phyloP scores from a whole-genome alignment of 2,888 invertebrate genomes.

The Geophilus truncorum region DNA sequence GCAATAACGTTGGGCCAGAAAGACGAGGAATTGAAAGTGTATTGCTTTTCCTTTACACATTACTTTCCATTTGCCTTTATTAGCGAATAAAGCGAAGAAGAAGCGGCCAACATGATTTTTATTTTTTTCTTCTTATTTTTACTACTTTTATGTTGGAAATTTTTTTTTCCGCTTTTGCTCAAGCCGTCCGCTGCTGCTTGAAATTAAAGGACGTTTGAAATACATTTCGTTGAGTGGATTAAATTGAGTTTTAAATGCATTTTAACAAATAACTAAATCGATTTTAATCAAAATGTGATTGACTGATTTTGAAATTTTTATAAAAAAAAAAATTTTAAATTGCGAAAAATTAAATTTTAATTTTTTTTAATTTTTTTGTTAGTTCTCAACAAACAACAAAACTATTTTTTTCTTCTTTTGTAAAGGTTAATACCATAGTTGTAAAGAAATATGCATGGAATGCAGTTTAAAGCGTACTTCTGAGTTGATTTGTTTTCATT shows the following conservation, averaged over 20 bases:
- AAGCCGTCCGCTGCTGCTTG: too few relatives aligned
- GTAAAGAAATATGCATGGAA: not conserved
- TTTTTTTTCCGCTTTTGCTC: not conserved
- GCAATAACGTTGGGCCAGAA: constrained; percentile 27
- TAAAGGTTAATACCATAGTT: not conserved
- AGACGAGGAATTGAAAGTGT: constrained; percentile 33
- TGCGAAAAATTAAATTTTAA: too few relatives aligned
- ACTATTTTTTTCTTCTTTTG: not conserved
- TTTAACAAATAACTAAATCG: too few relatives aligned
- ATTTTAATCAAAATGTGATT: too few relatives aligned
- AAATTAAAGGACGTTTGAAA: too few relatives aligned
- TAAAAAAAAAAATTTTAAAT: too few relatives aligned
- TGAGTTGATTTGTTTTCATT: not conserved
- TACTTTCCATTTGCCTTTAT: constrained; percentile 34
- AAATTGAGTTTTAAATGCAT: too few relatives aligned
- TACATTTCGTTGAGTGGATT: too few relatives aligned
- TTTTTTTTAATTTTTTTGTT: not conserved
- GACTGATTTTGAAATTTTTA: too few relatives aligned
- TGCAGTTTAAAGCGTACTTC: not conserved
- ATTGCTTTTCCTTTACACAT: constrained; percentile 33
- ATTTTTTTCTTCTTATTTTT: not conserved
- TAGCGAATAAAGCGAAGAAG: constrained; percentile 31
- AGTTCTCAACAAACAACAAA: not conserved
- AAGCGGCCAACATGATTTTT: not conserved
- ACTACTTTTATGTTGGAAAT: not conserved